phyloP scores from a whole-genome alignment of 2,797 vertebrate genomes.

The Sebastes hubbsi region DNA sequence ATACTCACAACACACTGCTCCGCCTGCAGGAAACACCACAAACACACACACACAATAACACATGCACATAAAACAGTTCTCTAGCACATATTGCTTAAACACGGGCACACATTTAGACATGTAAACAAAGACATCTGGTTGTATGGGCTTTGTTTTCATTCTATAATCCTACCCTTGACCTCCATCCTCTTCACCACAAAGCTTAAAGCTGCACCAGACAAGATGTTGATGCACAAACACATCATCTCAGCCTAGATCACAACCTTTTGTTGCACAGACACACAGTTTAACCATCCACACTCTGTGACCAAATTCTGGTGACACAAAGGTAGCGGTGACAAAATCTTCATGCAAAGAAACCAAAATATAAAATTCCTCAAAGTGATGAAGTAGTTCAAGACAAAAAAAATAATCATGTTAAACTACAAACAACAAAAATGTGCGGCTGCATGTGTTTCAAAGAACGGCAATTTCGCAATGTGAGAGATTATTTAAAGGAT shows the following conservation, averaged over 20 bases:
- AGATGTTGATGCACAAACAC: neutral
- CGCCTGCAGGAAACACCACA: constrained; percentile 7
- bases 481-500: constrained; percentile 4
- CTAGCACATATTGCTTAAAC: neutral
- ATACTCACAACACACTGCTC: constrained; percentile 15
- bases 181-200: neutral
- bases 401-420: neutral
- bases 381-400: neutral
- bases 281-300: neutral
- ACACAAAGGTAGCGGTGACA: neutral
- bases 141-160: neutral
- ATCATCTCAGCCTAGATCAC: neutral
- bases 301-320: neutral
- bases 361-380: neutral
- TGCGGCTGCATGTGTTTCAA: neutral
- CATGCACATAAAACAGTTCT: neutral
- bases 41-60: neutral
- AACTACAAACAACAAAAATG: neutral
- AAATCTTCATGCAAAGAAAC: neutral
- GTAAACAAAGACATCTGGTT: neutral
- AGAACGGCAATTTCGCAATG: neutral
- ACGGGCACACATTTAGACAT: neutral
- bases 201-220: neutral
- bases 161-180: neutral
- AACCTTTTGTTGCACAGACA: neutral